A percentile compares a stretch with the other conserved stretches of the same genome.
phyloP scores from a whole-genome alignment of 2,113 vertebrate genomes.

The Tyto alba region DNA sequence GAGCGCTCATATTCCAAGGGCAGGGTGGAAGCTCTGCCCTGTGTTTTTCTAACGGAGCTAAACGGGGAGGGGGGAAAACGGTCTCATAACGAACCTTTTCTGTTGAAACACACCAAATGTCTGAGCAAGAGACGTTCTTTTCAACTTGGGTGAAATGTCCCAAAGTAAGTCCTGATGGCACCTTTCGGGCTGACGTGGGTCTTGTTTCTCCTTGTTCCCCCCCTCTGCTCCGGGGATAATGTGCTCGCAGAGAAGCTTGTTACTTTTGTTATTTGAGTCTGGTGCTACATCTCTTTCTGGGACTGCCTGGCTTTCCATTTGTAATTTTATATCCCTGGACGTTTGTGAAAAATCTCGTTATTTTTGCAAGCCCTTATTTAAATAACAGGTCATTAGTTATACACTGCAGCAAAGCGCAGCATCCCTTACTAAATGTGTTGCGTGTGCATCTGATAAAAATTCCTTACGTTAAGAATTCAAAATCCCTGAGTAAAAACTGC shows the following conservation, averaged over 20 bases:
- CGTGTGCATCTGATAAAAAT: neutral
- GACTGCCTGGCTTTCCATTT: neutral
- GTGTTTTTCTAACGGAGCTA: fast-evolving
- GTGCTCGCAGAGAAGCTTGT: neutral
- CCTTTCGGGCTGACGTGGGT: fast-evolving
- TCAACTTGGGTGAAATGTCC: neutral
- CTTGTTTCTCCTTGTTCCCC: neutral
- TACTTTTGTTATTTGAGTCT: neutral
- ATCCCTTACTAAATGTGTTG: neutral
- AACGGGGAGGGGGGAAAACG: fast-evolving
- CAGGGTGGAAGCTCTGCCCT: neutral
- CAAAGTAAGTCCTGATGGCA: neutral
- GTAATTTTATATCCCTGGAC: neutral
- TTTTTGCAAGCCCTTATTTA: neutral
- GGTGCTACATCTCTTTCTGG: neutral
- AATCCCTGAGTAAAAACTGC: neutral
- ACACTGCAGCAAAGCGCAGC: neutral
- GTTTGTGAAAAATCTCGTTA: neutral
- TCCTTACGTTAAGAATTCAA: neutral
- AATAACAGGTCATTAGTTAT: neutral
- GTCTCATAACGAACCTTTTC: fast-evolving
- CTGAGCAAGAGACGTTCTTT: neutral
- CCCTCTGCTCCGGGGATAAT: neutral
- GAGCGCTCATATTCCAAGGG: fast-evolving
- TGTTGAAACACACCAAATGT: neutral